A percentile compares a stretch with the other conserved stretches of the same genome.
phyloP scores from a whole-genome alignment of 1,140 invertebrate genomes.

The Phymastichus coffea region DNA sequence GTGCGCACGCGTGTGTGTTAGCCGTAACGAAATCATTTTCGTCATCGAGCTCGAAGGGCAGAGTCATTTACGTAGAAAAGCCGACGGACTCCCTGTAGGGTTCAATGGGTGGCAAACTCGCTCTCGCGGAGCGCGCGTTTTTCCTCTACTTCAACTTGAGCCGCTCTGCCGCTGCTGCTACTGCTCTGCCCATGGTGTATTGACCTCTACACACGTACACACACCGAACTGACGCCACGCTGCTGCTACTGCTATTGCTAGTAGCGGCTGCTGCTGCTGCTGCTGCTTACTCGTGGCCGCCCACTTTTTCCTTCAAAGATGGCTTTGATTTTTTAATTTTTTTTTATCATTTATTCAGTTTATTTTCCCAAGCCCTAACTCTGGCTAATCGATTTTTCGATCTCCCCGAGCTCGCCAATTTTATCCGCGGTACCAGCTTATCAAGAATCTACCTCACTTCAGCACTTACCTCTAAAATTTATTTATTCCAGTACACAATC shows the following conservation, averaged over 20 bases:
- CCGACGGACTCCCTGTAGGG: too few species aligned
- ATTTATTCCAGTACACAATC: too few species aligned
- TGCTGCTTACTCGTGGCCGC: background rate
- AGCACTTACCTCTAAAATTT: too few species aligned
- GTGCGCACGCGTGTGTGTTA: background rate
- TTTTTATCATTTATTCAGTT: slow-evolving; percentile 10
- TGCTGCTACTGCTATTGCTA: too few species aligned
- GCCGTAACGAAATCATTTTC: slow-evolving; percentile 16
- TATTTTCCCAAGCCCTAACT: slow-evolving; percentile 22
- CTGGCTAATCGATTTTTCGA: slow-evolving; percentile 15
- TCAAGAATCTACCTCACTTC: too few species aligned
- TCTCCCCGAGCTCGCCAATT: background rate
- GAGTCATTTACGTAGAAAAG: slow-evolving; percentile 18
- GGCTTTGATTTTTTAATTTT: slow-evolving; percentile 3
- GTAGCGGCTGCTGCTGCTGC: too few species aligned
- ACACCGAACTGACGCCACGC: too few species aligned
- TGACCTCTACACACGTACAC: slow-evolving; percentile 16
- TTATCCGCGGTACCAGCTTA: background rate
- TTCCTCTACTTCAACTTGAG: slow-evolving; percentile 19
- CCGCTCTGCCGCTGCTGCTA: background rate
- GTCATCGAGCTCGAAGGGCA: slow-evolving; percentile 21
- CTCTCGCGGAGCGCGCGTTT: slow-evolving; percentile 22
- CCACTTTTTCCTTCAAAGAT: slow-evolving; percentile 6
- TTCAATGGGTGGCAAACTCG: too few species aligned
- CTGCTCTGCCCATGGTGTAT: slow-evolving; percentile 24